phyloP scores from a whole-genome alignment of 2,113 vertebrate genomes.

The Xenopus borealis region DNA sequence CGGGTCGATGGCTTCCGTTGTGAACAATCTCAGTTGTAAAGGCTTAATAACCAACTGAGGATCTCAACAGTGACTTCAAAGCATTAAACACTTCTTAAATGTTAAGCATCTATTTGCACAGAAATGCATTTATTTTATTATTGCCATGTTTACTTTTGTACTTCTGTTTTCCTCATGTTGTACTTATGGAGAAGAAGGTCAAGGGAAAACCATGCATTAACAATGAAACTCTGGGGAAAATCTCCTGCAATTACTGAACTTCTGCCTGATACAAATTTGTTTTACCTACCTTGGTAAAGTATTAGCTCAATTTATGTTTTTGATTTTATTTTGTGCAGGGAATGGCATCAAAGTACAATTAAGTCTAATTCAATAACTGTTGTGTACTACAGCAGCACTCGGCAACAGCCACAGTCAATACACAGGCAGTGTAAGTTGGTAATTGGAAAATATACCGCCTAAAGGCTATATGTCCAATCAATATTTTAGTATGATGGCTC shows the following conservation, averaged over 20 bases:
- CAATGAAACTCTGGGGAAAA: neutral
- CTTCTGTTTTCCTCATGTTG: neutral
- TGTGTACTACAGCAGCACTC: conserved; percentile 41
- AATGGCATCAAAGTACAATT: conserved; percentile 56
- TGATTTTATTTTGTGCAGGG: conserved; percentile 51
- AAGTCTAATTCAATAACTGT: conserved; percentile 57
- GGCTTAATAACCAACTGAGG: neutral
- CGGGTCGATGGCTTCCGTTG: neutral
- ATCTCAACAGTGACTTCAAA: neutral
- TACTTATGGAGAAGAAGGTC: neutral
- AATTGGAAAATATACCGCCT: conserved; percentile 54
- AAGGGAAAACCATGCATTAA: neutral
- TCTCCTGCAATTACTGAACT: neutral
- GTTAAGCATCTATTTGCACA: neutral
- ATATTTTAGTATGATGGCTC: conserved; percentile 57
- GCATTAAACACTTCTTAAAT: neutral
- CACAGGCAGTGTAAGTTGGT: conserved; percentile 58
- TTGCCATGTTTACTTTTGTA: neutral
- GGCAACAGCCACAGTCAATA: conserved; percentile 53
- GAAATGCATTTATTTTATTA: neutral
- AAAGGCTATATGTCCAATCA: conserved; percentile 53
- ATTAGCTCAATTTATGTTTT: conserved; percentile 40
- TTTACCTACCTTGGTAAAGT: neutral
- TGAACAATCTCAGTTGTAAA: neutral
- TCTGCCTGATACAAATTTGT: neutral